Percentiles rank a stretch among this genome's conserved stretches.
Evolutionary conservation across 2,113 vertebrate species (phyloP).

Genomic region (Corynorhinus townsendii): DNA sequence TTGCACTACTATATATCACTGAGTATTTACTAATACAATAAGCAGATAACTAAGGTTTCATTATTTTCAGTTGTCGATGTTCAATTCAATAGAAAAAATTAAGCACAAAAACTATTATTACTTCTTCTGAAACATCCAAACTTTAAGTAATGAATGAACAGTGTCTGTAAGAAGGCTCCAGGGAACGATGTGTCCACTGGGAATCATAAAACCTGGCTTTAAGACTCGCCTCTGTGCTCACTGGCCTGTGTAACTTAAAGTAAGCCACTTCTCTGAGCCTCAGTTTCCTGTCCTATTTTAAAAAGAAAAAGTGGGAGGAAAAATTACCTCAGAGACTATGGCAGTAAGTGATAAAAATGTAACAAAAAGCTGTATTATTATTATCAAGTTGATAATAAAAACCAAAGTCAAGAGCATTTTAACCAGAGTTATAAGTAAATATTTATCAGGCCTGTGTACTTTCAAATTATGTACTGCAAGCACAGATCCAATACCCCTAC

Average conservation of each 20-base stretch:
- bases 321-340: background rate
- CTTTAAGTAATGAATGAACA: background rate
- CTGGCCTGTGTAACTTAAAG: background rate
- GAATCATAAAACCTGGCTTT: background rate
- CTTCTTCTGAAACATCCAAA: background rate
- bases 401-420: background rate
- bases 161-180: too few species aligned
- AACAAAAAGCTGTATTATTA: background rate
- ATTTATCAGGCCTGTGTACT: background rate
- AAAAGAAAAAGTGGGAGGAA: background rate
- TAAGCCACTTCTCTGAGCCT: background rate
- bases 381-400: background rate
- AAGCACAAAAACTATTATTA: background rate
- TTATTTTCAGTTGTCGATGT: background rate
- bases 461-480: background rate
- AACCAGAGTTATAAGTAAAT: background rate
- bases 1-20: background rate
- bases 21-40: background rate
- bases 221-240: background rate
- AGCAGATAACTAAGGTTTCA: background rate
- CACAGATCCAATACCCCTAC: background rate
- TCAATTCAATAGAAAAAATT: constrained; percentile 3
- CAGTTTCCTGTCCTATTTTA: background rate
- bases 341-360: background rate
- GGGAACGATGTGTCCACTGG: background rate